phyloP scores from a whole-genome alignment of 2,113 vertebrate species.

The Nannobrachium achirus region DNA sequence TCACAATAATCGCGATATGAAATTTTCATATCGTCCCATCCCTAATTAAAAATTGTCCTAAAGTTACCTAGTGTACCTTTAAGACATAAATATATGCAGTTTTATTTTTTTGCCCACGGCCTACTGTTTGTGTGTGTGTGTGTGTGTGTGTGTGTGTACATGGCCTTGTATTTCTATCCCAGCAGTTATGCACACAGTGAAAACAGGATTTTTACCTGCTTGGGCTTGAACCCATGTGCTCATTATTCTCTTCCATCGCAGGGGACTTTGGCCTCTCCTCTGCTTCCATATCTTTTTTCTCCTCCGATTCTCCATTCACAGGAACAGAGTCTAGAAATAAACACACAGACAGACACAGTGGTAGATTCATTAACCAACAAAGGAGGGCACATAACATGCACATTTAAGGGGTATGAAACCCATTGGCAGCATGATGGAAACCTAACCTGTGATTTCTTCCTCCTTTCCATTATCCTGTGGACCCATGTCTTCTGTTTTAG shows the following conservation, averaged over 20 bases:
- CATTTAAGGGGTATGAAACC: too few species aligned
- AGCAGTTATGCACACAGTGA: neutral
- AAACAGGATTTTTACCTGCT: constrained; percentile 60
- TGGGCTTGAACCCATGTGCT: constrained; percentile 64
- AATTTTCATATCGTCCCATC: too few species aligned
- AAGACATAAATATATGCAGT: too few species aligned
- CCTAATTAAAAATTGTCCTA: too few species aligned
- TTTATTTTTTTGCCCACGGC: too few species aligned
- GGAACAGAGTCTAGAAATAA: constrained; percentile 79
- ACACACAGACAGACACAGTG: neutral
- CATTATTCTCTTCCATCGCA: constrained; percentile 58
- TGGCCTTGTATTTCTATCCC: too few species aligned
- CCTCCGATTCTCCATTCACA: constrained; percentile 87
- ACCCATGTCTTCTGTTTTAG: constrained; percentile 74
- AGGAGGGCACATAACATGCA: too few species aligned
- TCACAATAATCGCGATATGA: too few species aligned
- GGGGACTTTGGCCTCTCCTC: constrained; percentile 70
- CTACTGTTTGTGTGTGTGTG: too few species aligned
- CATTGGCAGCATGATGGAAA: too few species aligned
- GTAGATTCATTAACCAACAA: neutral
- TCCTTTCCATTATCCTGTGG: constrained; percentile 77
- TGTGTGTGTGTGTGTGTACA: too few species aligned
- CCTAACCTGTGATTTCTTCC: constrained; percentile 68
- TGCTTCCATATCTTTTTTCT: constrained; percentile 76
- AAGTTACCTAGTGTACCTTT: too few species aligned